Percentiles rank a stretch among this genome's conserved stretches.
phyloP scores from a whole-genome alignment of 2,113 vertebrate genomes.

The Marmota monax region DNA sequence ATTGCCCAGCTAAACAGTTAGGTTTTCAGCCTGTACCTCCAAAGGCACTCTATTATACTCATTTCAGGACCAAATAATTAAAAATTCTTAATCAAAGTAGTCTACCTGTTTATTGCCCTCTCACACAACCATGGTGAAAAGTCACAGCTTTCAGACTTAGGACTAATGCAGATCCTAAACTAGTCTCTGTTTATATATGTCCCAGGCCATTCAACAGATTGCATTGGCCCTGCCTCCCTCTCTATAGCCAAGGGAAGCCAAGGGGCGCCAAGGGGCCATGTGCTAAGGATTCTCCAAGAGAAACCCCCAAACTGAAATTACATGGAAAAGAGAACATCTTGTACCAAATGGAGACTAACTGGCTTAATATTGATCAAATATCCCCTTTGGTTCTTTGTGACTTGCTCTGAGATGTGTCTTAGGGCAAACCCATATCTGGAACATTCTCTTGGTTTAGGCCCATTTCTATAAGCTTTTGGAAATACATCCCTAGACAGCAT shows the following conservation, averaged over 20 bases:
- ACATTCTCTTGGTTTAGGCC: neutral
- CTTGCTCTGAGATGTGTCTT: neutral
- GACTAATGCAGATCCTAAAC: slow-evolving; percentile 12
- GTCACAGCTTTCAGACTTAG: slow-evolving; percentile 39
- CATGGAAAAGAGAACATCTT: slow-evolving; percentile 24
- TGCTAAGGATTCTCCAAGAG: neutral
- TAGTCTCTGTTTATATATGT: neutral
- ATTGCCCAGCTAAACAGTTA: neutral
- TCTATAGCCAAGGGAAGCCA: neutral
- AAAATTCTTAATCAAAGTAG: slow-evolving; percentile 13
- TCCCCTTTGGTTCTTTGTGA: neutral
- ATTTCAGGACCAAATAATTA: slow-evolving; percentile 24
- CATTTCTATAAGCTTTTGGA: slow-evolving; percentile 32
- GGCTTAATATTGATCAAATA: neutral
- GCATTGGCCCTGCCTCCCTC: neutral
- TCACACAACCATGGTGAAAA: slow-evolving; percentile 46
- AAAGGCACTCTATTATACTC: neutral
- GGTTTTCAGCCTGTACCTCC: slow-evolving; percentile 2
- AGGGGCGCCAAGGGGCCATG: neutral
- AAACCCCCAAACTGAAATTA: slow-evolving; percentile 25
- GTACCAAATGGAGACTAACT: slow-evolving; percentile 22
- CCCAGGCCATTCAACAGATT: neutral
- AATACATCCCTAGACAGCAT: neutral
- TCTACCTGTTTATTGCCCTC: neutral
- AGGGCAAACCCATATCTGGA: slow-evolving; percentile 12